These are phyloP conservation scores for Emydocephalus ijimae DNA, from an alignment of 2,113 vertebrate species.

Conservation along the genomic window DNA sequence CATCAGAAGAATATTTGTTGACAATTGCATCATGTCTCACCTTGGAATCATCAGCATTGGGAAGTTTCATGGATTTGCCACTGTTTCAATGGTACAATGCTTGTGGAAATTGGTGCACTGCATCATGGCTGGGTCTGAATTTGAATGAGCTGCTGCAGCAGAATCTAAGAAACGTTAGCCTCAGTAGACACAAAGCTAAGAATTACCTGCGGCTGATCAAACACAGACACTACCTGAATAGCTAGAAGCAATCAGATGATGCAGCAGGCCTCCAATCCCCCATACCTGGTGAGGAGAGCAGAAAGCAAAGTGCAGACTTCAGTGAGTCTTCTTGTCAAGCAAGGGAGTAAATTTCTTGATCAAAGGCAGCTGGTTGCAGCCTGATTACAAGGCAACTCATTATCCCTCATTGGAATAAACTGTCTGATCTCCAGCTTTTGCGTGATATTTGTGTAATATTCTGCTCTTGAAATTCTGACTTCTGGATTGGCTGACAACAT, in stretches of 20 bases:
- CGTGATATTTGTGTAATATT: neutral
- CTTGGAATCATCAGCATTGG: constrained; percentile 5
- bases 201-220: neutral
- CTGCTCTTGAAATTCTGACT: neutral
- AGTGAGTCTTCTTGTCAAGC: neutral
- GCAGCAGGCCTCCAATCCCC: neutral
- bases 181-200: neutral
- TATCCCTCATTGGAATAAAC: neutral
- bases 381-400: neutral
- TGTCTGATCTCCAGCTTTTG: neutral
- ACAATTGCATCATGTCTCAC: neutral
- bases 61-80: neutral
- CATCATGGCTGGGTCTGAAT: neutral
- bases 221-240: neutral
- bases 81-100: neutral
- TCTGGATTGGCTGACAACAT: neutral
- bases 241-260: neutral
- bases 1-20: neutral
- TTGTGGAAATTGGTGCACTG: neutral
- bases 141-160: neutral
- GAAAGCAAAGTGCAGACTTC: neutral
- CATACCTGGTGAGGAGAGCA: neutral
- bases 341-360: neutral
- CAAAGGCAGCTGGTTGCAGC: neutral
- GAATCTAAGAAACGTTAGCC: neutral